Percentiles rank a stretch among this genome's conserved stretches.
phyloP scores from a whole-genome alignment of 1,140 invertebrate species.

The Leptestheria dahalacensis region DNA sequence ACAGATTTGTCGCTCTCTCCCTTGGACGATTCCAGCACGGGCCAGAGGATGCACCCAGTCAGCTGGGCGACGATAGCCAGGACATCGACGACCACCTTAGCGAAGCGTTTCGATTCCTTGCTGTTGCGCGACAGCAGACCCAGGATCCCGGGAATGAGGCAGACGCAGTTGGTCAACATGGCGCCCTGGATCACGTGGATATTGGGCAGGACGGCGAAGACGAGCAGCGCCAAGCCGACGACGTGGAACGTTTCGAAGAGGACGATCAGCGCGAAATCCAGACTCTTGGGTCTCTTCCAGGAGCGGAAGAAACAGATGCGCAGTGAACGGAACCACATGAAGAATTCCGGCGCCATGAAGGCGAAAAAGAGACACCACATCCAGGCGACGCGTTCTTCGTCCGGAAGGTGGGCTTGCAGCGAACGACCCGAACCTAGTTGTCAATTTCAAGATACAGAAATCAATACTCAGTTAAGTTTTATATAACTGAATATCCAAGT shows the following conservation, averaged over 20 bases:
- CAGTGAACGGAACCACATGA: constrained; percentile 62
- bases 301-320: constrained; percentile 84
- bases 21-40: constrained; percentile 40
- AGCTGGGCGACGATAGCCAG: constrained; percentile 66
- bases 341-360: constrained; percentile 71
- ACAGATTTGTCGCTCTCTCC: constrained; percentile 36
- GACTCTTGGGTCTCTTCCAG: constrained; percentile 43
- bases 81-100: constrained; percentile 67
- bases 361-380: constrained; percentile 82
- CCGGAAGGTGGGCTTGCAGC: constrained; percentile 52
- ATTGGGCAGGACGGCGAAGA: constrained; percentile 75
- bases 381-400: constrained; percentile 73
- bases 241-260: constrained; percentile 74
- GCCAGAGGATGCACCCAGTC: constrained; percentile 80
- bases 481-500: no score
- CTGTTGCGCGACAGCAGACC: constrained; percentile 61
- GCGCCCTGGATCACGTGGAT: constrained; percentile 81
- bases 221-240: constrained; percentile 63
- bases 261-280: constrained; percentile 52
- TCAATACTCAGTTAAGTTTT: no score
- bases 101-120: constrained; percentile 57
- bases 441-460: no score
- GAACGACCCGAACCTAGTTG: not conserved
- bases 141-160: constrained; percentile 66
- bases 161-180: constrained; percentile 86